These are phyloP conservation scores for Acridotheres tristis DNA, from an alignment of 2,797 vertebrate genomes.

Conservation along the genomic window DNA sequence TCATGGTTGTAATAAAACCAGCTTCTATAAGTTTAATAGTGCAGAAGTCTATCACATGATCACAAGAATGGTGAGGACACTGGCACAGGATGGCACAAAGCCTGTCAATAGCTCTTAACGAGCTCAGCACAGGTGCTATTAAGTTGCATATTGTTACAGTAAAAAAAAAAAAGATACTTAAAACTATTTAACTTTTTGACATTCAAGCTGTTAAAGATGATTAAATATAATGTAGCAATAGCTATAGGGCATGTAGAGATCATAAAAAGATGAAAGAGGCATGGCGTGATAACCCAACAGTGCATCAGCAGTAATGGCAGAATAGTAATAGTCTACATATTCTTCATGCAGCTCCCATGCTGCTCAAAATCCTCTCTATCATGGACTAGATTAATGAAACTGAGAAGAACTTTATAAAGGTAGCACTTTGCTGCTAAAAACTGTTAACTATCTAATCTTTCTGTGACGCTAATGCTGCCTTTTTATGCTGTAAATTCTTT, in stretches of 20 bases:
- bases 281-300: constrained; percentile 46
- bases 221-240: constrained; percentile 59
- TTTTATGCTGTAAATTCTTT: constrained; percentile 33
- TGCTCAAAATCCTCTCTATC: constrained; percentile 44
- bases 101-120: constrained; percentile 18
- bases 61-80: background rate
- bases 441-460: constrained; percentile 61
- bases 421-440: constrained; percentile 53
- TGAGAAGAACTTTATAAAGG: constrained; percentile 57
- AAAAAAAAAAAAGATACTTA: constrained; percentile 5
- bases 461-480: constrained; percentile 33
- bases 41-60: background rate
- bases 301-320: constrained; percentile 45
- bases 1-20: background rate
- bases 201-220: constrained; percentile 63
- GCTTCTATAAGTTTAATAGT: background rate
- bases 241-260: constrained; percentile 58
- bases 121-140: constrained; percentile 8
- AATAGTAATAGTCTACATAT: constrained; percentile 47
- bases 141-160: constrained; percentile 48
- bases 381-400: constrained; percentile 63
- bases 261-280: constrained; percentile 65
- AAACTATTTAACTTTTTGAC: constrained; percentile 69
- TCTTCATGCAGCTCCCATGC: constrained; percentile 49
- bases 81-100: background rate